Conservation (phyloP, 2,888 invertebrate species). For the Chymomyza amoena region DNA sequence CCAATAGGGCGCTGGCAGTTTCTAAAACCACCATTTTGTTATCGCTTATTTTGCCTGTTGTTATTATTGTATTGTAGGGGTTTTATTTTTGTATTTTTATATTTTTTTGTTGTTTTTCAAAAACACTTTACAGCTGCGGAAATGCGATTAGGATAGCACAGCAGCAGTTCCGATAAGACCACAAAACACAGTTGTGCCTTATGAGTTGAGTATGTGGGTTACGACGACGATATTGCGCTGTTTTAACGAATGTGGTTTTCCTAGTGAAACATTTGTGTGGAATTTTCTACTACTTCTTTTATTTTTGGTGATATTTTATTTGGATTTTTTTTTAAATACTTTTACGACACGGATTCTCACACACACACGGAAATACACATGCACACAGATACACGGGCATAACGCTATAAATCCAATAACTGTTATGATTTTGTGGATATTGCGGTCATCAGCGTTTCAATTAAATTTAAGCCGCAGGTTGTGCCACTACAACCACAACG, state of each 20-base stretch:
- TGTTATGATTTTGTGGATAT: constrained; percentile 22
- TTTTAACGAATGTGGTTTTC: neutral
- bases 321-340: neutral
- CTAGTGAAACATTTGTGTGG: neutral
- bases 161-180: neutral
- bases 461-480: constrained; percentile 61
- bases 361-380: neutral
- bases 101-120: constrained; percentile 3
- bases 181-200: neutral
- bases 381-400: neutral
- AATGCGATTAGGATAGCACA: neutral
- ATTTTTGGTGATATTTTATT: neutral
- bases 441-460: constrained; percentile 50
- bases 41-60: constrained; percentile 2
- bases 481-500: neutral
- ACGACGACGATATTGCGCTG: neutral
- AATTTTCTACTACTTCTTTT: neutral
- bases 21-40: constrained; percentile 86
- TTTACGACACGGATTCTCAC: neutral
- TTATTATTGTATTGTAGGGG: neutral
- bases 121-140: neutral
- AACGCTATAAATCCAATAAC: constrained; percentile 20
- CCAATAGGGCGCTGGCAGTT: constrained; percentile 86
- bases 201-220: neutral
- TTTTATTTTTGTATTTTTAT: neutral